phyloP scores from a whole-genome alignment of 2,797 vertebrate species.

The Gephyroberyx darwinii region DNA sequence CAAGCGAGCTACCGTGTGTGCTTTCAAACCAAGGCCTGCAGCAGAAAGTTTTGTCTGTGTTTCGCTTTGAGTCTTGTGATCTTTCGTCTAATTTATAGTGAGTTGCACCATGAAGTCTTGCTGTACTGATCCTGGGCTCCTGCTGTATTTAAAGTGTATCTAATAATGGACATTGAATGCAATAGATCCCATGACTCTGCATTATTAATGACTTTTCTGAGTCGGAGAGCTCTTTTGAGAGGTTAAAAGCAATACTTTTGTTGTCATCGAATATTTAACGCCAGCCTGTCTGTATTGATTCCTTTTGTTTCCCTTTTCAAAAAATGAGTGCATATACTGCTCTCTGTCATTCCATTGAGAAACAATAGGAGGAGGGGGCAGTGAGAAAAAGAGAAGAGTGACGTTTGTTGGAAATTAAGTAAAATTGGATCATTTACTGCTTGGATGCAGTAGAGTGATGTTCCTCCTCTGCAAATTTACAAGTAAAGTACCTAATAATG shows the following conservation, averaged over 20 bases:
- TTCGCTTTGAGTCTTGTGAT: constrained; percentile 40
- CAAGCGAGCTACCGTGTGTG: constrained; percentile 13
- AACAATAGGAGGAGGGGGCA: constrained; percentile 68
- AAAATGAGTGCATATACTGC: constrained; percentile 63
- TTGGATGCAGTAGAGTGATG: constrained; percentile 84
- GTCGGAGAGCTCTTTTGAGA: constrained; percentile 65
- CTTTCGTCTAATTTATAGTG: constrained; percentile 59
- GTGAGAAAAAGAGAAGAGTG: constrained; percentile 45
- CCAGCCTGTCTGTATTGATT: constrained; percentile 65
- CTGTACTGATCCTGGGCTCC: constrained; percentile 53
- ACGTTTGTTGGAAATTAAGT: constrained; percentile 80
- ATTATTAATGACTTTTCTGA: constrained; percentile 74
- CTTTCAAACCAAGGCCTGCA: constrained; percentile 22
- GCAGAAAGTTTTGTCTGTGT: constrained; percentile 41
- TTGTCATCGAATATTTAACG: constrained; percentile 75
- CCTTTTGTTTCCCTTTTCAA: constrained; percentile 63
- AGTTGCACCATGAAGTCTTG: constrained; percentile 41
- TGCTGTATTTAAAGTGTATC: constrained; percentile 66
- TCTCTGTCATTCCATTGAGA: constrained; percentile 12
- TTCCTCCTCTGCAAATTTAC: constrained; percentile 84
- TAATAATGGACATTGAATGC: constrained; percentile 68
- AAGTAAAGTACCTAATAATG: constrained; percentile 87
- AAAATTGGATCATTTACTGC: constrained; percentile 87
- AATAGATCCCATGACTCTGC: constrained; percentile 65
- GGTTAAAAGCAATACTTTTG: constrained; percentile 71